Evolutionary conservation across 1,140 invertebrate species (phyloP).

Genomic region (Hyles euphorbiae): DNA sequence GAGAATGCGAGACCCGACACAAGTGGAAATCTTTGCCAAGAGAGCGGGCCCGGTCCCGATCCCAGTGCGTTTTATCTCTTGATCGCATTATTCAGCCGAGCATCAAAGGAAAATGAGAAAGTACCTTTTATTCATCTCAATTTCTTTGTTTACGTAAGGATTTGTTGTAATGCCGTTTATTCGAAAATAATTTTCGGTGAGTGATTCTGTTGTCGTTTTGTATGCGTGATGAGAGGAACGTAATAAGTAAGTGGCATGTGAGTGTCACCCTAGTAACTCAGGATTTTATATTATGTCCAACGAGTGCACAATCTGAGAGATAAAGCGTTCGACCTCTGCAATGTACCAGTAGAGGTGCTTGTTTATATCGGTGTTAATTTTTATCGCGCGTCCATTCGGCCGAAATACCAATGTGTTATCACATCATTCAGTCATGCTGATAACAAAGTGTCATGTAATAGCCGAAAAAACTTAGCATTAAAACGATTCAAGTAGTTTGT

Average conservation of each 20-base stretch:
- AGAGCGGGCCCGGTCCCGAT: slow-evolving; percentile 38
- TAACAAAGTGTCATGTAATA: slow-evolving; percentile 49
- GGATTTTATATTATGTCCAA: too few relatives aligned
- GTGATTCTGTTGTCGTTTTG: neutral
- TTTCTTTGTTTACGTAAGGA: slow-evolving; percentile 33
- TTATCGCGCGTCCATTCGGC: slow-evolving; percentile 44
- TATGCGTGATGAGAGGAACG: too few relatives aligned
- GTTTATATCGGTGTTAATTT: slow-evolving; percentile 53
- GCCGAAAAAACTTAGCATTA: slow-evolving; percentile 32
- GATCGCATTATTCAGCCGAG: slow-evolving; percentile 68
- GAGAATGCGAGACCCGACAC: slow-evolving; percentile 31
- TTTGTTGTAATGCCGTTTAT: slow-evolving; percentile 20
- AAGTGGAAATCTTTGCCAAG: slow-evolving; percentile 42
- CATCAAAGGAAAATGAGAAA: slow-evolving; percentile 64
- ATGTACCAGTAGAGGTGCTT: slow-evolving; percentile 37
- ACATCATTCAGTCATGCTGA: slow-evolving; percentile 45
- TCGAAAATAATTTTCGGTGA: slow-evolving; percentile 10
- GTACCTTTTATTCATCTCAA: slow-evolving; percentile 50
- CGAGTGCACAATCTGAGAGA: neutral
- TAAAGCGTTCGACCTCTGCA: slow-evolving; percentile 15
- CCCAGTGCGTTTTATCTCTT: slow-evolving; percentile 64
- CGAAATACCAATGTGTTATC: slow-evolving; percentile 54
- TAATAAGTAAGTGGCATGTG: too few relatives aligned
- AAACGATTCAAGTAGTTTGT: slow-evolving; percentile 15
- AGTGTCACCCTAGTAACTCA: too few relatives aligned